Base-by-base conservation (phyloP, 2,888 invertebrate genomes). In the Heliconius erato region DNA sequence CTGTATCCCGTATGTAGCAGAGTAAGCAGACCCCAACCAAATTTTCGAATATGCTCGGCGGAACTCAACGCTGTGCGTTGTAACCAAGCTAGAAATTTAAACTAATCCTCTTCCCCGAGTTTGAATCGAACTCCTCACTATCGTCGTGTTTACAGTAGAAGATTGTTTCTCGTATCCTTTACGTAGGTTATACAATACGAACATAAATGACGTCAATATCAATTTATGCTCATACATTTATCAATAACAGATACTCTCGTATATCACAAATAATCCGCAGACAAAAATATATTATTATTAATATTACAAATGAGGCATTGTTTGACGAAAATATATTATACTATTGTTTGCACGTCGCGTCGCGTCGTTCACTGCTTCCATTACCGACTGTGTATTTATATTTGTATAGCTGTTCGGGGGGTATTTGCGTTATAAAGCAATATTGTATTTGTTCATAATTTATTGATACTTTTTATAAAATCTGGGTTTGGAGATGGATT, bases 241-340 rank as follows among this genome's bases (percentile, higher is more conserved):
- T n/a, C 26, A 67, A 67, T 26, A 67, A 63, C 28, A 67, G 26
- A 67, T 67, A 67, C 28, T 28, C 28, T 28, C 28, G 16, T 67
- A 28, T 67, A 67, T 67, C 28, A 16, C 16, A 67, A 16, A 67
- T 67, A 67, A 67, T 67, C 28, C 28, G 14, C 67, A 67, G 28
- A 67, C 67, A 28, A 28, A 28, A 67, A 67, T 67, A 67, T 63
- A 63, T 63, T 35, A 54, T 54, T 35, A n/a, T 71, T 71, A 40
- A 44, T 71, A 71, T 44, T 35, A 40, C 44, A 40, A 71, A 40
- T 71, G 71, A 44, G 7, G 71, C 35, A 71, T 71, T 44, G 71
- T 71, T 71, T 35, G 12, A 71, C 40, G 40, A 40, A 71, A 44
- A 71, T 71, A 40, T 71, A 71, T 71, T 40, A 35, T 5, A n/a